Evolutionary conservation across 2,113 vertebrate genomes (phyloP), one percentile per base, ranked within the genome.

Genomic region (Okapia johnstoni): DNA sequence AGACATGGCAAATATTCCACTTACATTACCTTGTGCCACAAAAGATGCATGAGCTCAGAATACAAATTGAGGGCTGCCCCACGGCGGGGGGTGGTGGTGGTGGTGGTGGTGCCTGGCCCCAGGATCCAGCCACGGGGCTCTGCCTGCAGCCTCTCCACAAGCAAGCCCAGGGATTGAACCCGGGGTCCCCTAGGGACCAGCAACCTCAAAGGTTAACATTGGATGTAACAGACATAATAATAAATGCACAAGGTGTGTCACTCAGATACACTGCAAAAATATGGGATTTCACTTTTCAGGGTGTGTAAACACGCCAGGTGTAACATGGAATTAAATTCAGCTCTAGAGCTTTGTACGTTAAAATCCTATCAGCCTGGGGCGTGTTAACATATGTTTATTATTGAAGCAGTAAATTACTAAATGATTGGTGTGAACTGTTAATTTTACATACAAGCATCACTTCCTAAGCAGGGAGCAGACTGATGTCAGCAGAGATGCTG

Each of bases 201-300:
- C 23, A 61, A 16, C 21, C 63, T 8, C 16, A 4, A 16, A 21
- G n/a, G 28, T 7, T 30, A 9, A 12, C 25, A 1, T 19, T 12
- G 25, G 54, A 28, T 3, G 6, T 6, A 46, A 40, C 1, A 50
- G 28, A 80, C 21, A 0, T 7, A 60, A 54, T n/a, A 21, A 54
- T 2, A 46, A 19, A 33, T 3, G 2, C n/a, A 3, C n/a, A 25
- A 6, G 1, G 23, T 3, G 4, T 4, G 3, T 14, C 50, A n/a
- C 36, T 28, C n/a, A 3, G 36, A 19, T 7, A 30, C 8, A 10
- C 33, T 6, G 23, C 46, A 55, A 63, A 55, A 61, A 17, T 8
- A 6, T 9, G 17, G 48, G 26, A 58, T 70, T 36, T 63, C 54
- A 76, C 48, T 43, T 70, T 60, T 60, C 40, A 92, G 58, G 7